These are phyloP conservation scores for Catamblyrhynchus diadema DNA, from an alignment of 2,797 vertebrate species.

Conservation along the genomic window DNA sequence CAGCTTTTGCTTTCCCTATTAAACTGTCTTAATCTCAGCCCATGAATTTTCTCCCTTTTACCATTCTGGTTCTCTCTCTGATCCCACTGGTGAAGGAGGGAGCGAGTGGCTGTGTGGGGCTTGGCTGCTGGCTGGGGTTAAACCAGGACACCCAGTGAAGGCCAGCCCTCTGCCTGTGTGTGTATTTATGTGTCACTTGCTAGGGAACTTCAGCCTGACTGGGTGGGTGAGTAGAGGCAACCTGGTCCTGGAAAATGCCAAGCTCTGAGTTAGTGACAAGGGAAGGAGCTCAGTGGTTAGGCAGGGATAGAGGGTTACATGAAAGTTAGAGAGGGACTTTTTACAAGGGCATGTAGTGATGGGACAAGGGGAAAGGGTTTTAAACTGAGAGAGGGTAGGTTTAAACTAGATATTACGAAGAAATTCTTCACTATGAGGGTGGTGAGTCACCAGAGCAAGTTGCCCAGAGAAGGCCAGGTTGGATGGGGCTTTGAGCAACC, in stretches of 20 bases:
- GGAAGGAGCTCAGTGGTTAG: background rate
- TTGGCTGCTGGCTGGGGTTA: background rate
- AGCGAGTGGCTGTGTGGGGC: background rate
- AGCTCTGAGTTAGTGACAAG: background rate
- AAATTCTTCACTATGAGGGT: background rate
- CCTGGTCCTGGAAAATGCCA: background rate
- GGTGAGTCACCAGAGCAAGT: background rate
- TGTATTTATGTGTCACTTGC: fast-evolving
- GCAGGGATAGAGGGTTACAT: background rate
- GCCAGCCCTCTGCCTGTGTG: background rate
- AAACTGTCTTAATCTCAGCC: background rate
- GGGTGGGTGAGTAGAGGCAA: background rate
- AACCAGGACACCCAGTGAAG: fast-evolving
- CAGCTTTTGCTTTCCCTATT: background rate
- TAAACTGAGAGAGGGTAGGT: background rate
- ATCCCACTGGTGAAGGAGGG: fast-evolving
- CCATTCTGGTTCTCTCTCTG: background rate
- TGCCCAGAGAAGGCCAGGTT: background rate
- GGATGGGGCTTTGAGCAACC: background rate
- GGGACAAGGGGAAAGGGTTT: background rate
- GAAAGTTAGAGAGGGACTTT: background rate
- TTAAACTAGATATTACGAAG: background rate
- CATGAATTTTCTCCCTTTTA: background rate
- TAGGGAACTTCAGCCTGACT: fast-evolving
- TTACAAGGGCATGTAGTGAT: background rate